Base-by-base conservation (phyloP, 2,888 invertebrate species). In the Anoncus sp. region DNA sequence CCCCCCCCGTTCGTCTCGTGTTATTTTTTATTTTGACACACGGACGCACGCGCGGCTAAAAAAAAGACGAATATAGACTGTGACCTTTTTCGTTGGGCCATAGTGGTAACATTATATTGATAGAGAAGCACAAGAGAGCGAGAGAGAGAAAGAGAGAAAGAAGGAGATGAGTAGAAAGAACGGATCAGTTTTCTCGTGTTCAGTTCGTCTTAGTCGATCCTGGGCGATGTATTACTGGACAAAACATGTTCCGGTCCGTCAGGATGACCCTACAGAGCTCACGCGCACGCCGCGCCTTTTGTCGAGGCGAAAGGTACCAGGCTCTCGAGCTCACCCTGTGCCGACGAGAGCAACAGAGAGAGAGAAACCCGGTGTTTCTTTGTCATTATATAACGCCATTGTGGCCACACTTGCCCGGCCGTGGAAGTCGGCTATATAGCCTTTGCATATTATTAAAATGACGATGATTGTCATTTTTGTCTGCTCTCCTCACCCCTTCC, bases 371-470 rank as follows among this genome's bases (percentile, higher is more conserved):
- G 87, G 85, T 85, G 85, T 87, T 89, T 90, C 91, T 90, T 91
- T 90, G 91, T 91, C 90, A 91, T 91, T 91, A 91, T 90, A 90
- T 91, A 91, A 91, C 88, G 89, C 90, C 85, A 91, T 91, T 91
- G 91, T 91, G 88, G 86, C 89, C 90, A 90, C 90, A 91, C 91
- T 91, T 91, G 89, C 89, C 88, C 87, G 75, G 87, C 76, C 88
- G 87, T 88, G 85, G 86, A 89, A 86, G 83, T 69, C 81, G 81
- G 75, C 78, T 80, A 82, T 87, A 83, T 85, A 84, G n/a, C 87
- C 89, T 89, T 88, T 89, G 89, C 89, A 89, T 89, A 88, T 89
- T 88, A 89, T 89, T 89, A 91, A 91, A 91, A 91, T 90, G 90
- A 91, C 90, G 91, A 91, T 91, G 90, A 91, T 91, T 90, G 90